These are phyloP conservation scores for Macrophya annulata DNA, from an alignment of 2,888 invertebrate species.

Conservation along the genomic window DNA sequence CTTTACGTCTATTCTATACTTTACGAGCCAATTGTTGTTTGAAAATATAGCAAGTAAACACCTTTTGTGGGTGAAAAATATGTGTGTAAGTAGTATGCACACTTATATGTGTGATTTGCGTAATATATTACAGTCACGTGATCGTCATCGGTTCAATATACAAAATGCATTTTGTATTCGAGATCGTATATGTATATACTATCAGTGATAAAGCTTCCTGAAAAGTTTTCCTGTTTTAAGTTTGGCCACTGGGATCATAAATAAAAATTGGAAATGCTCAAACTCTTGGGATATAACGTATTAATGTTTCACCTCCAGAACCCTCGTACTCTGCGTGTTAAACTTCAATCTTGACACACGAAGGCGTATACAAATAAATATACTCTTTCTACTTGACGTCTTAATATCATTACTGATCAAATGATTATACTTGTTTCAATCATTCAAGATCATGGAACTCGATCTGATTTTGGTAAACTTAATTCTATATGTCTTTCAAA, in stretches of 20 bases:
- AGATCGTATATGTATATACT: constrained; percentile 37
- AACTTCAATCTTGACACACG: background rate
- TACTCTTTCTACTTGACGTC: background rate
- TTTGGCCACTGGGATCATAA: constrained; percentile 58
- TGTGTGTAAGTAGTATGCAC: background rate
- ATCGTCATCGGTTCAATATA: constrained; percentile 41
- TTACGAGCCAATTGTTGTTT: constrained; percentile 7
- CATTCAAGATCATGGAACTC: background rate
- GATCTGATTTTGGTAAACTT: background rate
- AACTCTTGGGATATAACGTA: constrained; percentile 57
- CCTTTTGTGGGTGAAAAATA: background rate
- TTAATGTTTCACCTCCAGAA: constrained; percentile 48
- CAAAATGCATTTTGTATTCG: constrained; percentile 60
- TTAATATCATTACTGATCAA: constrained; percentile 12
- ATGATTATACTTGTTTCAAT: background rate
- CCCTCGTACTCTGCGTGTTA: constrained; percentile 27
- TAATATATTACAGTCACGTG: constrained; percentile 22
- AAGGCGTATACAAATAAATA: background rate
- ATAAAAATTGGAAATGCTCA: constrained; percentile 63
- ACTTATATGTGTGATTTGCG: background rate
- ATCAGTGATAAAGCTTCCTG: constrained; percentile 12
- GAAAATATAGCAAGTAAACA: background rate
- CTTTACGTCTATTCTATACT: constrained; percentile 6
- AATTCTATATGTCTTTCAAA: background rate
- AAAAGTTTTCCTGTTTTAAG: constrained; percentile 64